Base-by-base conservation (phyloP, 2,113 vertebrate species). In the Leptobrachium ailaonicum region DNA sequence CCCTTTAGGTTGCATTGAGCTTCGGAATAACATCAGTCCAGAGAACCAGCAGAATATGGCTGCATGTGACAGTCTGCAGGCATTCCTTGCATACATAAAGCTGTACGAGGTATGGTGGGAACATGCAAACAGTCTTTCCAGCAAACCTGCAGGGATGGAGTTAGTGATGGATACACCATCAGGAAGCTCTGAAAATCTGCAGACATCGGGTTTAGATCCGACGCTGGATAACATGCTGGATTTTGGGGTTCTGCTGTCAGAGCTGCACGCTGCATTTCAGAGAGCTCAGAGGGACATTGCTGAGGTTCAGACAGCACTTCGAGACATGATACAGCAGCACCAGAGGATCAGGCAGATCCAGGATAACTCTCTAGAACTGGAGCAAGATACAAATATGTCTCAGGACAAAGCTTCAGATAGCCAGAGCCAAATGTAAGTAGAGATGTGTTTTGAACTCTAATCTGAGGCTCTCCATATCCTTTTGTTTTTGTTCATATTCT, bases 101-200 rank as follows among this genome's bases (percentile, higher is more conserved):
- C 84, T 99, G 9, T 98, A 98, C 66, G 85, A 93, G 4, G 66
- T 88, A 67, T 99, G 98, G 97, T 99, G 98, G 97, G 89, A 86
- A 6, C 11, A 68, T 44, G 83, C 82, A 47, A 60, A 56, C 45
- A 76, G 73, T 9, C 66, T 41, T 54, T 47, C 66, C 14, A n/a
- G 9, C 42, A 43, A 84, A 53, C 58, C 83, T 2, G 6, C 82
- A 67, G 73, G 11, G 44, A 72, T 0, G 0, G 53, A 60, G 11
- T 5, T 58, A 8, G 58, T 45, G 11, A 44, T 50, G 72, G 72
- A 80, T 2, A 47, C 54, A 45, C 56, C 47, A 6, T 2, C 67
- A 14, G 66, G 6, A 71, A 20, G 20, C 40, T 44, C 42, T 8
- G 50, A 14, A 14, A 63, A 56, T 20, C 2, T 62, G 47, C 14